Base-by-base conservation (phyloP, 2,888 invertebrate species). In the Monoplex corrugatus region DNA sequence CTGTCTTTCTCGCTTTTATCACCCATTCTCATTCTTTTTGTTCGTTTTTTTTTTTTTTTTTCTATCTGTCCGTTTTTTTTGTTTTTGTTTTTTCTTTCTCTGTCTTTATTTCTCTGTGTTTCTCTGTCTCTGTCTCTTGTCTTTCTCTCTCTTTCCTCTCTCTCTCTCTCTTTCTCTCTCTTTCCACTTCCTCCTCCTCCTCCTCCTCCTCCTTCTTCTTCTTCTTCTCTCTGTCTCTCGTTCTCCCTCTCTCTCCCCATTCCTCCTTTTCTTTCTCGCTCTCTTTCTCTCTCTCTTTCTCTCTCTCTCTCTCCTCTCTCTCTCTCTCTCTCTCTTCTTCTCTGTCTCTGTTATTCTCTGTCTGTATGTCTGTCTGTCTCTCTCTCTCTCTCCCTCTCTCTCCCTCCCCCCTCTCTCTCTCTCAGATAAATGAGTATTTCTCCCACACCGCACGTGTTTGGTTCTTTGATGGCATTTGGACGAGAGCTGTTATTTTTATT, bases 361-460 rank as follows among this genome's bases (percentile, higher is more conserved):
- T 45, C 44, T 45, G 44, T 85, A 75, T 75, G 35, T 75, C 35
- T 75, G 35, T 75, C 35, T 75, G 28, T 75, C 35, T 75, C 35
- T 32, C 6, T 75, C 35, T 32, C 75, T 75, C 35, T 75, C 35
- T 75, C 75, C 35, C 35, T 75, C 35, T 75, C 32, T 75, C 75
- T 75, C 68, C n/a, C 68, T 68, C 68, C 78, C 38, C 78, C 38
- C 78, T 78, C 78, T 78, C 78, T 72, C 72, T 72, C 72, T 72
- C 72, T n/a, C 72, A n/a, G n/a, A n/a, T n/a, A n/a, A n/a, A n/a
- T n/a, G n/a, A n/a, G n/a, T n/a, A n/a, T n/a, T n/a, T n/a, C n/a
- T n/a, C n/a, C n/a, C n/a, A n/a, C n/a, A n/a, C n/a, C n/a, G n/a
- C n/a, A n/a, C n/a, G n/a, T n/a, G n/a, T n/a, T n/a, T n/a, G n/a